Evolutionary conservation across 1,140 invertebrate species (phyloP), one percentile per base, ranked within the genome.

Genomic region (Ceratosolen fusciceps): DNA sequence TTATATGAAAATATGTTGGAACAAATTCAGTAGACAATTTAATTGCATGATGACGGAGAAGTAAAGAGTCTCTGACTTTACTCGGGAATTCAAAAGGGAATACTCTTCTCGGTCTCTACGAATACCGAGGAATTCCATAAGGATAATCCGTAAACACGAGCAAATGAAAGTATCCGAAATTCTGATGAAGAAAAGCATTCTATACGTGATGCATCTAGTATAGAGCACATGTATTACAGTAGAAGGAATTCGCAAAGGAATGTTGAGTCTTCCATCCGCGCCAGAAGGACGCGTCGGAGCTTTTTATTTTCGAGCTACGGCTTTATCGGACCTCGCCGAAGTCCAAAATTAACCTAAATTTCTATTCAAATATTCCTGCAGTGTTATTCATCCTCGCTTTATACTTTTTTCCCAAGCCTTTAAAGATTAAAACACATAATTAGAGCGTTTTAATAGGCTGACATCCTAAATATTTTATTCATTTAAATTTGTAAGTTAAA

Each of bases 191-290:
- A n/a, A n/a, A n/a, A n/a, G n/a, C n/a, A n/a, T n/a, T n/a, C n/a
- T n/a, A n/a, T 39, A 58, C 65, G 19, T 24, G 24, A 58, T 12
- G 37, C 54, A 26, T 31, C 43, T 70, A 80, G 82, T 79, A 65
- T 56, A 77, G 77, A 85, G 84, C 83, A 84, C 83, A 80, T 84
- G 82, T 86, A 86, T 85, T 83, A 84, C 82, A 76, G 68, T 62
- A 54, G 19, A 80, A 83, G 68, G 81, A 84, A 84, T 86, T 84
- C 79, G 81, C 80, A 74, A 56, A 71, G 84, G 82, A 83, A 85
- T 84, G 77, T 77, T 60, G 54, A 56, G 54, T 81, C 81, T 83
- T 81, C 74, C 26, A 49, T 2, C 2, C 16, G 26, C 12, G 39
- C 12, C 24, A 29, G 43, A 34, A 24, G 21, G n/a, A 7, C 7